Conservation (phyloP, 2,113 vertebrate species). For the Cololabis saira region DNA sequence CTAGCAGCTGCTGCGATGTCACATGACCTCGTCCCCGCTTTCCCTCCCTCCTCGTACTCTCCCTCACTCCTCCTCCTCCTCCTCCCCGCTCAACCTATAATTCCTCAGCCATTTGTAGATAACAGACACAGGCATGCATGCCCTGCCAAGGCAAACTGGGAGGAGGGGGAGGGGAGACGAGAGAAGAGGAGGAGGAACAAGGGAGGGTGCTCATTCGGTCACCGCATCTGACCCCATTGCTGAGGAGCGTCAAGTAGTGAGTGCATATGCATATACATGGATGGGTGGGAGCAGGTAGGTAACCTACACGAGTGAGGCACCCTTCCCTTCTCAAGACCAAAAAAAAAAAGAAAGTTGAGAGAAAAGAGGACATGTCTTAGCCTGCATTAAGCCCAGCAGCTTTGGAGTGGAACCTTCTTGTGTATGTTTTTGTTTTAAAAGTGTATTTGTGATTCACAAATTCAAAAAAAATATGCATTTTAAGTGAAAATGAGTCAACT, state of each 20-base stretch:
- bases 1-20: conserved; percentile 82
- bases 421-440: conserved; percentile 28
- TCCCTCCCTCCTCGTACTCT: conserved; percentile 43
- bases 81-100: conserved; percentile 77
- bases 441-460: background rate
- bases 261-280: conserved; percentile 10
- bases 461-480: background rate
- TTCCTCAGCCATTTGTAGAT: conserved; percentile 78
- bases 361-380: conserved; percentile 69
- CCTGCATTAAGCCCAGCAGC: conserved; percentile 62
- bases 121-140: conserved; percentile 74
- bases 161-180: conserved; percentile 43
- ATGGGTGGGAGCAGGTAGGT: conserved; percentile 20
- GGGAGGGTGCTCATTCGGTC: conserved; percentile 56
- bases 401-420: conserved; percentile 23
- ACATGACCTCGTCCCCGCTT: conserved; percentile 63
- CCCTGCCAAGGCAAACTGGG: conserved; percentile 63
- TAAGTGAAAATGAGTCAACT: background rate
- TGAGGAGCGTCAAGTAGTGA: conserved; percentile 36
- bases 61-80: conserved; percentile 57
- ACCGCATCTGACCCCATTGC: conserved; percentile 76
- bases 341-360: conserved; percentile 21
- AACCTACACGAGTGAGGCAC: conserved; percentile 47
- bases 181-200: conserved; percentile 29
- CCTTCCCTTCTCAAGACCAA: conserved; percentile 38